Conservation (phyloP, 2,797 vertebrate species). For the Hyperoplus lanceolatus region DNA sequence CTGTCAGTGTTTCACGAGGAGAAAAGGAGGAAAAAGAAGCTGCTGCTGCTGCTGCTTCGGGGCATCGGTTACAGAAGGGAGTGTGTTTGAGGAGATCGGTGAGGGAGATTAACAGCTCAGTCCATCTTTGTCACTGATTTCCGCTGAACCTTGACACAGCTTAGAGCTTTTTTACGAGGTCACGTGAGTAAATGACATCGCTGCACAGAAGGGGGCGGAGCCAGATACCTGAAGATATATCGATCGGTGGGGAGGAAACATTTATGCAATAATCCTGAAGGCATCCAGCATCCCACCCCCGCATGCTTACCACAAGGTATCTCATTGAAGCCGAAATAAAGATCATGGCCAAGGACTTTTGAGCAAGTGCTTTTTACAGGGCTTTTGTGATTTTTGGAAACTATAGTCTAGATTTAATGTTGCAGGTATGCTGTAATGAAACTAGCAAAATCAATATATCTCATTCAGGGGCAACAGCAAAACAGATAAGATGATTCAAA, state of each 20-base stretch:
- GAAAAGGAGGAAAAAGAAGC: conserved; percentile 68
- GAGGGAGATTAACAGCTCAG: conserved; percentile 82
- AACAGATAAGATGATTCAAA: conserved; percentile 60
- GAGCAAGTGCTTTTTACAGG: conserved; percentile 39
- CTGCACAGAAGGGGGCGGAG: conserved; percentile 28
- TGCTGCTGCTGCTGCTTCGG: conserved; percentile 71
- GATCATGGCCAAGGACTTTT: conserved; percentile 23
- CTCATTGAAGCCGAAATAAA: conserved; percentile 34
- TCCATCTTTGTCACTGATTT: conserved; percentile 78
- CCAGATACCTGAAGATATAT: conserved; percentile 40
- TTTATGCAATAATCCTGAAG: conserved; percentile 50
- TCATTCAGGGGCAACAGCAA: conserved; percentile 57
- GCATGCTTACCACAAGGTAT: background rate
- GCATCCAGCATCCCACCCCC: background rate
- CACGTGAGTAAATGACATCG: conserved; percentile 71
- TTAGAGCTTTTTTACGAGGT: conserved; percentile 78
- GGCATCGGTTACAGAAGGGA: conserved; percentile 80
- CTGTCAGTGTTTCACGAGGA: conserved; percentile 76
- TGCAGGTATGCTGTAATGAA: conserved; percentile 49
- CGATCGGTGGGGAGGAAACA: conserved; percentile 18
- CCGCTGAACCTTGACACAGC: conserved; percentile 78
- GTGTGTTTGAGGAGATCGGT: conserved; percentile 80
- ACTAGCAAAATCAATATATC: conserved; percentile 74
- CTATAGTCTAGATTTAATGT: conserved; percentile 44
- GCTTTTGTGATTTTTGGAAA: conserved; percentile 45